These are phyloP conservation scores for Drosophila lowei DNA, from an alignment of 1,140 invertebrate genomes.

Conservation along the genomic window DNA sequence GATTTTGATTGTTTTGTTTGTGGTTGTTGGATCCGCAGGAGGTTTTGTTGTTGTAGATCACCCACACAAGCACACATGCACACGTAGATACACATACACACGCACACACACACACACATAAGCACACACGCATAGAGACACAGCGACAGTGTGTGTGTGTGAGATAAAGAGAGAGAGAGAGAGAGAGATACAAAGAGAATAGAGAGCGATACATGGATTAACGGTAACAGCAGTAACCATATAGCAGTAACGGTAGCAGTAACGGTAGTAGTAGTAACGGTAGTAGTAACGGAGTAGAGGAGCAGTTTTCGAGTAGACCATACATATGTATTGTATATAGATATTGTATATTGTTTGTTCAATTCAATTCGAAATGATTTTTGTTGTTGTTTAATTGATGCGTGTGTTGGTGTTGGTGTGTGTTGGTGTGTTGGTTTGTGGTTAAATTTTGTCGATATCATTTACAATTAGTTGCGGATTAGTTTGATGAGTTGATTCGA, in stretches of 20 bases:
- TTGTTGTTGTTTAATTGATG: constrained; percentile 30
- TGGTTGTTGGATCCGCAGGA: neutral
- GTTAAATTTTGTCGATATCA: constrained; percentile 64
- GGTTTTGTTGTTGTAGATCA: no score
- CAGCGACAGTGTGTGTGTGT: neutral
- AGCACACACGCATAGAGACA: neutral
- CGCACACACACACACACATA: constrained; percentile 3
- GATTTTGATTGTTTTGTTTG: constrained; percentile 26
- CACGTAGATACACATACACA: constrained; percentile 12
- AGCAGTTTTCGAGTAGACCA: constrained; percentile 51
- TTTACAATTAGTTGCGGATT: constrained; percentile 63
- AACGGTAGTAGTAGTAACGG: constrained; percentile 53
- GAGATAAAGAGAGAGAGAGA: constrained; percentile 19
- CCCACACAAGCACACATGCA: constrained; percentile 22
- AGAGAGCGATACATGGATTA: constrained; percentile 58
- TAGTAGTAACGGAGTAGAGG: constrained; percentile 49
- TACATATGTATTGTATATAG: constrained; percentile 27
- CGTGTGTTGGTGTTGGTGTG: constrained; percentile 30
- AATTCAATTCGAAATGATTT: constrained; percentile 44
- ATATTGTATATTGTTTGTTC: constrained; percentile 2
- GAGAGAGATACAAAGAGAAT: constrained; percentile 20
- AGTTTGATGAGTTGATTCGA: constrained; percentile 62
- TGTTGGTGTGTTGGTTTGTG: neutral
- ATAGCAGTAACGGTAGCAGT: constrained; percentile 62
- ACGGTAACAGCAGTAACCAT: constrained; percentile 54